phyloP scores from a whole-genome alignment of 2,113 vertebrate genomes.

The Motacilla tschutschensis region DNA sequence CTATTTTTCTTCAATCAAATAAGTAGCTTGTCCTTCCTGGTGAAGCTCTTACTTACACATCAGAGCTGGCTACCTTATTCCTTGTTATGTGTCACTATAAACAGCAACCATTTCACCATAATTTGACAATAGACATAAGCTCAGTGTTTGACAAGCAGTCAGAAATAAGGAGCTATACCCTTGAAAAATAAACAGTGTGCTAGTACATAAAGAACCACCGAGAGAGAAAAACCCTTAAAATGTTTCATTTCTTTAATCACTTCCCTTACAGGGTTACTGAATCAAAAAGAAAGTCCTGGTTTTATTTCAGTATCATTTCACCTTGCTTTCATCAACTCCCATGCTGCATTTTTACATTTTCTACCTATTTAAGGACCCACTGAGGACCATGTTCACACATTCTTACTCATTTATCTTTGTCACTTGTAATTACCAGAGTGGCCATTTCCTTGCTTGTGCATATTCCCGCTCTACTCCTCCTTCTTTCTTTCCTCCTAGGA shows the following conservation, averaged over 20 bases:
- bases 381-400: conserved; percentile 49
- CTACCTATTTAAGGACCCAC: conserved; percentile 44
- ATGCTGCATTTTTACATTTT: conserved; percentile 38
- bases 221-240: neutral
- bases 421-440: conserved; percentile 60
- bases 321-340: conserved; percentile 41
- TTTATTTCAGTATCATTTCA: conserved; percentile 59
- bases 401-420: conserved; percentile 64
- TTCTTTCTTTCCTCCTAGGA: conserved; percentile 47
- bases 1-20: neutral
- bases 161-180: conserved; percentile 3
- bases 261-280: conserved; percentile 34
- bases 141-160: neutral
- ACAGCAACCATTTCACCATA: neutral
- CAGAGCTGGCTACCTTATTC: neutral
- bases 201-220: neutral
- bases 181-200: conserved; percentile 24
- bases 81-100: neutral
- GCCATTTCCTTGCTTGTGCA: conserved; percentile 23
- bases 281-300: conserved; percentile 37
- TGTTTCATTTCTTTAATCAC: conserved; percentile 37
- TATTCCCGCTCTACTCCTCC: conserved; percentile 6
- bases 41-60: neutral
- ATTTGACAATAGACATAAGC: neutral
- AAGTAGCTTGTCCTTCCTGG: neutral